Base-by-base conservation (phyloP, 2,888 invertebrate genomes). In the Metallyticus violacea region DNA sequence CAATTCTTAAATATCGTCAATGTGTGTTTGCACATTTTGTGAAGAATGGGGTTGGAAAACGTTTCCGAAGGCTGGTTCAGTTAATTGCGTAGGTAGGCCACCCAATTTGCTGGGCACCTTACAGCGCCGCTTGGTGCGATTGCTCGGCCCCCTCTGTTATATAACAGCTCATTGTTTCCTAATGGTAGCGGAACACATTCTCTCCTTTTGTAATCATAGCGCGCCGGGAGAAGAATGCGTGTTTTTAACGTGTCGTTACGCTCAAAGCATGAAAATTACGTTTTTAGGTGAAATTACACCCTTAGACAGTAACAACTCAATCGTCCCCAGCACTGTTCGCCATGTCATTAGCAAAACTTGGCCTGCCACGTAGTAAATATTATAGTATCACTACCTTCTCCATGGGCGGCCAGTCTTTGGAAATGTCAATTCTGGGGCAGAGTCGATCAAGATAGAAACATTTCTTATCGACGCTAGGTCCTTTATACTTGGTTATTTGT, bases 281-380 rank as follows among this genome's bases (percentile, higher is more conserved):
- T 28, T 83, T 83, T 25, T n/a, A 83, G 83, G n/a, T 62, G 40
- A 83, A 83, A 83, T 83, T 83, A 77, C 29, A 83, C 83, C 83
- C 77, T 83, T 83, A 25, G 40, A 83, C 26, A 83, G 40, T 62
- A 62, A 62, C 40, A 62, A 22, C 40, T 62, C 22, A 4, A 62
- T 62, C 40, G 40, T 62, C 40, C 40, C 40, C 40, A 62, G 40
- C 9, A 62, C 1, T 62, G 40, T 62, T 62, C 40, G 40, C 40
- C 40, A 62, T 62, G 40, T 62, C 40, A 62, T 62, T 62, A 62
- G 40, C 40, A 62, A 62, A 62, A 62, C 40, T 62, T 62, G 15
- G 1, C 40, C 40, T 62, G 40, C 22, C 40, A 62, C 40, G 40
- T 62, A 62, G 40, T 62, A 62, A 62, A 62, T 15, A 62, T 62